Conservation (phyloP, 1,140 invertebrate genomes). For the Ooceraea biroi region DNA sequence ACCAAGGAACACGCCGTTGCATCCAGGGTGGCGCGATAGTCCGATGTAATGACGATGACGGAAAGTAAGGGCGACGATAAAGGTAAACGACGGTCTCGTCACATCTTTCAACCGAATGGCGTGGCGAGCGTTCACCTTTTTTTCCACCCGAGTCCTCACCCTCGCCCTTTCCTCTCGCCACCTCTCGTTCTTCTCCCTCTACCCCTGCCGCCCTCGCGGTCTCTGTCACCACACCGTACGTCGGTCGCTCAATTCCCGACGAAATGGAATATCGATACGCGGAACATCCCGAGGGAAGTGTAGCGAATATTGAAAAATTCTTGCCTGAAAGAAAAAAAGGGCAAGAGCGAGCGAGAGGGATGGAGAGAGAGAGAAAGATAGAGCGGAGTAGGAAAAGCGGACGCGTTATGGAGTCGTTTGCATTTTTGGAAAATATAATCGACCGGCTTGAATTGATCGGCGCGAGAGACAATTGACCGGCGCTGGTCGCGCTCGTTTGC, state of each 20-base stretch:
- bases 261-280: constrained; percentile 76
- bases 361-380: background rate
- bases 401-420: constrained; percentile 55
- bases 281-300: constrained; percentile 70
- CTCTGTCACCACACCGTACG: constrained; percentile 68
- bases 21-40: constrained; percentile 32
- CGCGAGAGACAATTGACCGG: constrained; percentile 48
- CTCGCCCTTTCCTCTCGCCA: background rate
- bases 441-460: constrained; percentile 57
- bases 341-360: background rate
- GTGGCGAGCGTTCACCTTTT: constrained; percentile 48
- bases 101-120: constrained; percentile 67
- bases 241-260: constrained; percentile 71
- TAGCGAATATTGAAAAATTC: constrained; percentile 76
- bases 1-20: constrained; percentile 17
- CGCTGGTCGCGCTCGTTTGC: constrained; percentile 51
- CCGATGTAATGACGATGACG: constrained; percentile 66
- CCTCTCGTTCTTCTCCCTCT: background rate
- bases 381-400: background rate
- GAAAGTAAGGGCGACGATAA: constrained; percentile 64
- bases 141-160: constrained; percentile 20
- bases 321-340: constrained; percentile 68
- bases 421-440: constrained; percentile 68
- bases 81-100: constrained; percentile 72
- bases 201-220: background rate